A percentile compares a stretch with the other conserved stretches of the same genome.
These are phyloP conservation scores for Saccopteryx leptura DNA, from an alignment of 2,113 vertebrate genomes.

Conservation along the genomic window DNA sequence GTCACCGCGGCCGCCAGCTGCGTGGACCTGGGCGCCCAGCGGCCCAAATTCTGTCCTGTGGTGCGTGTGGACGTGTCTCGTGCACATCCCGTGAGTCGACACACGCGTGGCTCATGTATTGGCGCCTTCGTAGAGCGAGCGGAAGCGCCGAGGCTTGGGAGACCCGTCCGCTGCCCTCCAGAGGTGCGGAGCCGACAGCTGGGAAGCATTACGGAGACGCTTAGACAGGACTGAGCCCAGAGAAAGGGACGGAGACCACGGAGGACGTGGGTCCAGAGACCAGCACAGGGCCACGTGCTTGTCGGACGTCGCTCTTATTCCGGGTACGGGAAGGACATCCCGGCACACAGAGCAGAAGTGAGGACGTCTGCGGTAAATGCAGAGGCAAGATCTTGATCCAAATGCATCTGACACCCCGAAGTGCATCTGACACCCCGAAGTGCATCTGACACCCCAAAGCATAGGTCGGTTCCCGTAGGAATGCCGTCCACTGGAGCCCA, in stretches of 20 bases:
- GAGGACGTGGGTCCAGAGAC: rapidly evolving
- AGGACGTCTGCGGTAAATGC: not conserved
- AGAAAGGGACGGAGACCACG: not conserved
- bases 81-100: not conserved
- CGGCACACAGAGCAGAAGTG: too few relatives aligned
- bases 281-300: rapidly evolving
- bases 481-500: not conserved
- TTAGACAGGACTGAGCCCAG: not conserved
- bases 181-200: rapidly evolving
- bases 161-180: not conserved
- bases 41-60: not conserved
- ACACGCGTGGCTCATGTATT: not conserved
- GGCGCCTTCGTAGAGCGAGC: not conserved
- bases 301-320: rapidly evolving
- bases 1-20: not conserved
- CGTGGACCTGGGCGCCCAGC: rapidly evolving
- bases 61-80: too few relatives aligned
- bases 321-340: not conserved
- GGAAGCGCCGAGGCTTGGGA: not conserved
- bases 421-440: not conserved
- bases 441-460: not conserved
- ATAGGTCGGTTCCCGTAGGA: not conserved
- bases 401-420: not conserved
- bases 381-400: not conserved
- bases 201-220: not conserved